phyloP scores from a whole-genome alignment of 2,113 vertebrate species.

The human region DNA sequence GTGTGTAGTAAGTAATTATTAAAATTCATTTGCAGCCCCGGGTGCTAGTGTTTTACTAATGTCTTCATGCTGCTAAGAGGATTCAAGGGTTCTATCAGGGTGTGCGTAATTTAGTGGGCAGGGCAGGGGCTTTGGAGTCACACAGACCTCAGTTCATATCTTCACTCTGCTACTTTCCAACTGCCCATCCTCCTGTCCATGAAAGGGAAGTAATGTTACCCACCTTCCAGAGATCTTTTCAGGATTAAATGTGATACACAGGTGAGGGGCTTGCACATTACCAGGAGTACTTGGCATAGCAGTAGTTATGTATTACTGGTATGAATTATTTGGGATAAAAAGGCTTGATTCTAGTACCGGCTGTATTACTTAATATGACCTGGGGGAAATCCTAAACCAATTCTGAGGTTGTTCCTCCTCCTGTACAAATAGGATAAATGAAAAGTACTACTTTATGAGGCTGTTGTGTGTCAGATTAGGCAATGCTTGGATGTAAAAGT shows the following conservation, averaged over 20 bases:
- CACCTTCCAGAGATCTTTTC: neutral
- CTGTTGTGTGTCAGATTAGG: neutral
- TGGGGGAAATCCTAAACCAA: neutral
- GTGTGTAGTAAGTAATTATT: constrained; percentile 43
- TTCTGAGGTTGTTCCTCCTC: neutral
- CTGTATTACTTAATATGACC: neutral
- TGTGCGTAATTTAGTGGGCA: neutral
- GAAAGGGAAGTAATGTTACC: neutral
- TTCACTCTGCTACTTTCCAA: neutral
- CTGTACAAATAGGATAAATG: neutral
- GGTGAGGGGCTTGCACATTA: neutral
- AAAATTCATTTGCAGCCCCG: neutral
- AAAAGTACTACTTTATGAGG: neutral
- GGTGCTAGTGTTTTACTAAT: neutral
- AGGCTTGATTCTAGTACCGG: neutral
- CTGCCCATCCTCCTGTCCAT: neutral
- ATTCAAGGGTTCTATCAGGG: neutral
- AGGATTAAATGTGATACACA: neutral
- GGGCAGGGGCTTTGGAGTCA: neutral
- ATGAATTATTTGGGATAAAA: neutral
- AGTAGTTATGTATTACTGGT: neutral
- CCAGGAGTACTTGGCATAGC: neutral
- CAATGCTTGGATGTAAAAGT: neutral
- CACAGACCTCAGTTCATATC: neutral
- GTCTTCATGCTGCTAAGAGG: neutral